Base-by-base conservation (phyloP, 1,140 invertebrate species). In the Diuraphis noxia region DNA sequence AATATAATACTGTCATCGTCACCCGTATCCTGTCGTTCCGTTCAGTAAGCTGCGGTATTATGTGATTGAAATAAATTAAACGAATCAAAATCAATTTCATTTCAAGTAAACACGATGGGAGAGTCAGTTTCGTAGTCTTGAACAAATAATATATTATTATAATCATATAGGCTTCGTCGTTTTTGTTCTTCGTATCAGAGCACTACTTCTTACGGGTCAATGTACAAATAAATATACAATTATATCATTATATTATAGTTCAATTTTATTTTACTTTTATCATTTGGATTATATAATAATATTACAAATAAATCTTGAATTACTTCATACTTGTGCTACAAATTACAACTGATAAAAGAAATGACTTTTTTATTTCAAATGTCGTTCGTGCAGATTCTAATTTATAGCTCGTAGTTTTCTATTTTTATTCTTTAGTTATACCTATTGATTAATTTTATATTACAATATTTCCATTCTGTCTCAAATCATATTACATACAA, bases 51-150 rank as follows among this genome's bases (percentile, higher is more conserved):
- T 84, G 82, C 7, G 25, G 41, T 41, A 34, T 84, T n/a, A 84
- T 84, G 82, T 84, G 82, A 84, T 84, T 84, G 30, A 85, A 85
- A 85, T 85, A 85, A 85, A 85, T 85, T 85, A 85, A 49, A 46
- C 43, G 17, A 49, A 85, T 85, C 84, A 85, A 85, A 85, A 85
- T 85, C 43, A 49, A 49, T 85, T 49, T 49, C 84, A 30, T 85
- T 85, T 46, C 41, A 9, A 34, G 40, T 21, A 19, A 10, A 81
- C 10, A 38, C 23, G 79, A 30, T 40, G 2, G 23, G 40, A 23
- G 8, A 36, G 36, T 72, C 9, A 2, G 38, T 81, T 38, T 84
- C 40, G 38, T 84, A 25, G 23, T 84, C 81, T 40, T 17, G 56
- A 72, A n/a, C 30, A 72, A 72, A 17, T 1, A n/a, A 0, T 34